A percentile compares a stretch with the other conserved stretches of the same genome.
Evolutionary conservation across 2,888 invertebrate genomes (phyloP).

Genomic region (Caenorhabditis becei): DNA sequence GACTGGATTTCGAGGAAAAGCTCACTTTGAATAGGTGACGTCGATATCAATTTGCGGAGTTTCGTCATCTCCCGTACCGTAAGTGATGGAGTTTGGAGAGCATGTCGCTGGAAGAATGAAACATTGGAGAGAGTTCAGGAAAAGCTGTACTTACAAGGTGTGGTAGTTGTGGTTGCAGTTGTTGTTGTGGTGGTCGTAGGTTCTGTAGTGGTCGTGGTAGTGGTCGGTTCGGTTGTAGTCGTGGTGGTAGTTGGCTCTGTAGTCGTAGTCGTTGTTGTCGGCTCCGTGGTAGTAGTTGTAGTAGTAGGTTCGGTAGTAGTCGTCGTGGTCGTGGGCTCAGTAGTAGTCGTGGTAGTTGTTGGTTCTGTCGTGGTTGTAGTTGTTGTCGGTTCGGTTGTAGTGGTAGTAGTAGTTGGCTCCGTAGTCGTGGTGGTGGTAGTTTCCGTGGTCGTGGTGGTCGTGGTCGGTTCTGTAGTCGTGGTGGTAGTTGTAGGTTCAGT

Average conservation of each 20-base stretch:
- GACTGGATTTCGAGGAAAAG: not conserved
- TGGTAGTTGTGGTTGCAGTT: slow-evolving; percentile 12
- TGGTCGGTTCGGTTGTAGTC: not conserved
- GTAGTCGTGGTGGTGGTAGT: slow-evolving; percentile 27
- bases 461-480: slow-evolving; percentile 14
- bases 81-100: slow-evolving; percentile 2
- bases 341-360: slow-evolving; percentile 14
- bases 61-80: slow-evolving; percentile 10
- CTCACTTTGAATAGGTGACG: slow-evolving; percentile 30
- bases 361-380: slow-evolving; percentile 23
- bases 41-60: slow-evolving; percentile 9
- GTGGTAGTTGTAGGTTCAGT: slow-evolving; percentile 33
- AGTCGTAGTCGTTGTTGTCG: slow-evolving; percentile 6
- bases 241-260: slow-evolving; percentile 17
- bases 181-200: slow-evolving; percentile 9
- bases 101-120: slow-evolving; percentile 9
- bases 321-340: slow-evolving; percentile 23
- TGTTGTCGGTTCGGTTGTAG: slow-evolving; percentile 17
- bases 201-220: slow-evolving; percentile 9
- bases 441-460: slow-evolving; percentile 6
- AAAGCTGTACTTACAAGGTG: not conserved
- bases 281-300: slow-evolving; percentile 23
- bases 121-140: not conserved
- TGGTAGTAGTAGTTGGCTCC: slow-evolving; percentile 15
- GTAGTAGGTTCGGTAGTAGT: slow-evolving; percentile 25